Evolutionary conservation across 2,888 invertebrate species (phyloP), one percentile per base, ranked within the genome.

Genomic region (Aporophyla lueneburgensis): DNA sequence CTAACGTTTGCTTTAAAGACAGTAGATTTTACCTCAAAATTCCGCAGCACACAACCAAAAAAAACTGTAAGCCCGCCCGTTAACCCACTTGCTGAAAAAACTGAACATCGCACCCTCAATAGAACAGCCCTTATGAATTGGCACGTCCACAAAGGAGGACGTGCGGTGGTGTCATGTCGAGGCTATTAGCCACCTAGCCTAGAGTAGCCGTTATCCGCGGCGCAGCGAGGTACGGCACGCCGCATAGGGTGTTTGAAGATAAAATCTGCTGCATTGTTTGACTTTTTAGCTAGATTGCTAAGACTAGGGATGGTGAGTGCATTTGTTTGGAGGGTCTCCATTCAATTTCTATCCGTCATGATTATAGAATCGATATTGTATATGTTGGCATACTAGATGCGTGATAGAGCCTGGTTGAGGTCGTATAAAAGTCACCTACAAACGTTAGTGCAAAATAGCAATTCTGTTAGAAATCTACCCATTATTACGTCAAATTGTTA

Each of bases 131-230:
- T 88, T 84, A 70, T 53, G 76, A 81, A 71, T 84, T 88, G 86
- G 88, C 86, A 73, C 82, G 78, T 62, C 56, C 56, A 88, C 88
- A 87, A 88, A 88, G 81, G 87, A 73, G 78, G 49, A 79, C 86
- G 88, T 87, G 87, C 74, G 73, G 59, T 43, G 56, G 49, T 86
- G 70, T 84, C 78, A 68, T 76, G 78, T 84, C 56, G 66, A 59
- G 51, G 80, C 76, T 86, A 86, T 83, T 86, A 86, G 75, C 81
- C 81, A 61, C 53, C 54, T 70, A 72, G 71, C 43, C 80, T 19
- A 19, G 40, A 49, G 70, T 76, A 53, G 70, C 62, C 54, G 85
- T 82, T 81, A 82, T 82, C 88, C 88, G 72, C 70, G 6, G 10
- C 67, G 77, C 62, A 67, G 84, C 62, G 69, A 78, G 77, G 76